These are phyloP conservation scores for Eueides isabella DNA, from an alignment of 1,140 invertebrate species.

Conservation along the genomic window DNA sequence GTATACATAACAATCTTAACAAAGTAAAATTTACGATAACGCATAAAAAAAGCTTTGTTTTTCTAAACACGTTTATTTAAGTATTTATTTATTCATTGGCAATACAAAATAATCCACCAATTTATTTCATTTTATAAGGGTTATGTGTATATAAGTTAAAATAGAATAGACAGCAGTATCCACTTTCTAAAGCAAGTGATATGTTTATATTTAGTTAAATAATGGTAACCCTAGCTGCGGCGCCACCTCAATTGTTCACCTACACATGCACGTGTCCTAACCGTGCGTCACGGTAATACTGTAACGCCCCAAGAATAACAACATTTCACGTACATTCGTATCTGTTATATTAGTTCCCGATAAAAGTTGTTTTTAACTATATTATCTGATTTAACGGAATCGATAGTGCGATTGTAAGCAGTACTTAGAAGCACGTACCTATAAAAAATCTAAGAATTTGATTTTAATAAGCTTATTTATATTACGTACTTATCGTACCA, in stretches of 20 bases:
- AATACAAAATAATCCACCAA: too few species aligned
- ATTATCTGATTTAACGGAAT: slow-evolving; percentile 47
- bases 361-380: slow-evolving; percentile 48
- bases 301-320: slow-evolving; percentile 37
- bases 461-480: too few species aligned
- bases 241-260: slow-evolving; percentile 33
- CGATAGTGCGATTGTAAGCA: slow-evolving; percentile 40
- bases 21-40: too few species aligned
- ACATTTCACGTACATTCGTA: slow-evolving; percentile 37
- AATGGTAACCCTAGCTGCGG: slow-evolving; percentile 29
- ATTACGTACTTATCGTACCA: too few species aligned
- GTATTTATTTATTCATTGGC: too few species aligned
- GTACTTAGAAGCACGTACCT: slow-evolving; percentile 30
- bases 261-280: slow-evolving; percentile 32
- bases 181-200: background rate
- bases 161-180: too few species aligned
- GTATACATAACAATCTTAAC: too few species aligned
- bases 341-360: slow-evolving; percentile 42
- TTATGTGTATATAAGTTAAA: too few species aligned
- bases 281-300: slow-evolving; percentile 34
- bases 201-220: background rate
- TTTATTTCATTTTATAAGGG: too few species aligned
- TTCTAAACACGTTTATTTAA: too few species aligned
- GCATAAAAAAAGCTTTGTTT: too few species aligned
- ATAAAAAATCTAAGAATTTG: slow-evolving; percentile 5